A percentile compares a stretch with the other conserved stretches of the same genome.
Conservation (phyloP, 1,140 invertebrate species). For the Rhagoletis zephyria region DNA sequence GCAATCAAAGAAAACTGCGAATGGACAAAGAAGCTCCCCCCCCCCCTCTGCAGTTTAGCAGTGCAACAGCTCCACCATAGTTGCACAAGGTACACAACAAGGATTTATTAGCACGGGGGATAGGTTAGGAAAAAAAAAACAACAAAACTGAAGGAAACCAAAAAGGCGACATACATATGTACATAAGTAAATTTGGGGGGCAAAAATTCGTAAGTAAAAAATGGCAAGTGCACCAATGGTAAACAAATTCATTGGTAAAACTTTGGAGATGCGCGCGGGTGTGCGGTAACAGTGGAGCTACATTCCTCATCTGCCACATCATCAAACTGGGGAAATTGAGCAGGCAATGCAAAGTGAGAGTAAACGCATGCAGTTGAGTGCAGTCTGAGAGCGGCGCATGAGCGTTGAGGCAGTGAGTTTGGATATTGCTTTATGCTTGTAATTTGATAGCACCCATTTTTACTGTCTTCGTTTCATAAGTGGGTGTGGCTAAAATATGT, state of each 20-base stretch:
- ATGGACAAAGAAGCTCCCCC: constrained; percentile 39
- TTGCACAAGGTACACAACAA: neutral
- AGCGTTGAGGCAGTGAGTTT: neutral
- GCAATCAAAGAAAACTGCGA: constrained; percentile 52
- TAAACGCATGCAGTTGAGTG: neutral
- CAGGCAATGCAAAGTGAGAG: neutral
- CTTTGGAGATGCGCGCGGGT: neutral
- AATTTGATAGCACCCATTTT: constrained; percentile 65
- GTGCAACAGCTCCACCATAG: neutral
- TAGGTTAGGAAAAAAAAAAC: constrained; percentile 5
- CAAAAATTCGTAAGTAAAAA: neutral
- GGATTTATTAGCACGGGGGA: constrained; percentile 27
- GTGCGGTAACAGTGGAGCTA: neutral
- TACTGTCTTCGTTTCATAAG: constrained; percentile 4
- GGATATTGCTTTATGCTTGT: constrained; percentile 64
- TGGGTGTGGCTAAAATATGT: constrained; percentile 52
- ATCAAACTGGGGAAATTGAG: neutral
- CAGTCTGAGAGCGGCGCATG: neutral
- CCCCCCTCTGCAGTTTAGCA: neutral
- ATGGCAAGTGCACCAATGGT: constrained; percentile 4
- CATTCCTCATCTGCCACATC: neutral
- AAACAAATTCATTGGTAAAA: constrained; percentile 41
- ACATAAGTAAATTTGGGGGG: neutral
- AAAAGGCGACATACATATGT: neutral
- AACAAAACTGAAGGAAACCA: neutral